Evolutionary conservation across 2,888 invertebrate species (phyloP), one percentile per base, ranked within the genome.

Genomic region (Limnephilus lunatus): DNA sequence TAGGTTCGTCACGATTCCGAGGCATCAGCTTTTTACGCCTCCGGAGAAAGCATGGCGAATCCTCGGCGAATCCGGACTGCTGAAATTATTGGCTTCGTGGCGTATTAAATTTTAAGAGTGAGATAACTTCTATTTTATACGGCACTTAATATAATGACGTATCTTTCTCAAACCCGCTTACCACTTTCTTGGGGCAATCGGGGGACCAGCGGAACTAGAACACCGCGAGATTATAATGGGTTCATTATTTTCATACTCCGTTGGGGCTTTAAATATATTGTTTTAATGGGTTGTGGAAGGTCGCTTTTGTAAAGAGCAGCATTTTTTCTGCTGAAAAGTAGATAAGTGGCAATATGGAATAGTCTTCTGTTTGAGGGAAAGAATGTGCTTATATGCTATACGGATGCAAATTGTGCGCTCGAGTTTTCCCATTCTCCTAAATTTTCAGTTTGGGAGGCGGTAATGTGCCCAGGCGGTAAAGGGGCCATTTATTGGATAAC

Each of bases 11-110:
- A 88, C 88, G 88, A 80, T 88, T 88, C 35, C 35, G 32, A 68
- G 19, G 80, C 88, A 68, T 80, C 80, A 80, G 88, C 88, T 88
- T 88, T 88, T 88, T 80, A 68, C 80, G 53, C 88, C 35, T 85
- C 12, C 25, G 39, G 25, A 39, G 39, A 39, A n/a, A 85, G 85
- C 85, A 83, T 85, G n/a, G 35, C n/a, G 44, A 85, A 85, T 39
- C 85, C 85, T 85, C 85, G 44, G 39, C 82, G 82, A 19, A 35
- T 32, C 32, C 82, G 82, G 31, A 3, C 31, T 19, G 82, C 31
- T 31, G 19, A 32, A 83, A 83, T 83, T 83, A 68, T 68, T 68
- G 68, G 68, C 25, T n/a, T 68, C 68, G 68, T 68, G 68, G 68
- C 25, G 25, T 68, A 68, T 68, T 68, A 68, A 25, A 68, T 68